These are phyloP conservation scores for Apodemus sylvaticus DNA, from an alignment of 2,113 vertebrate genomes.

Conservation along the genomic window DNA sequence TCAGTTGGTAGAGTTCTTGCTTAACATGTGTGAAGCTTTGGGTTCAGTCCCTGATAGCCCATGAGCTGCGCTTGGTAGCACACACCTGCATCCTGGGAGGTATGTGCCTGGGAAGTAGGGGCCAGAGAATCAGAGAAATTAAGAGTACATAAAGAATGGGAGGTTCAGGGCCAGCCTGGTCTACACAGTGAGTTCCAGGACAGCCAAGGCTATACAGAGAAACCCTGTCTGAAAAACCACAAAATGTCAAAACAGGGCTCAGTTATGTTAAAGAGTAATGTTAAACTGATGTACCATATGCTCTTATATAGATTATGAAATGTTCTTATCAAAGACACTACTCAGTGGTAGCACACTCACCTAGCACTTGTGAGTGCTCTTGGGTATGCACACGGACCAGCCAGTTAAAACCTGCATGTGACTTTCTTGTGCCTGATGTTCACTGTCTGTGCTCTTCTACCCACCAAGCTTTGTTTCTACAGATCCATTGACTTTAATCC, in stretches of 20 bases:
- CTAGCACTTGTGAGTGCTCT: background rate
- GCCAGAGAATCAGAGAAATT: background rate
- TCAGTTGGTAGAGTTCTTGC: background rate
- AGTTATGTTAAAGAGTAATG: background rate
- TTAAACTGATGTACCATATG: background rate
- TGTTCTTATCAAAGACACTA: background rate
- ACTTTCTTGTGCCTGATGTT: background rate
- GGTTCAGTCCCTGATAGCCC: background rate
- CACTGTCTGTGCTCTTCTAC: background rate
- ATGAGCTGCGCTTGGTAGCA: background rate
- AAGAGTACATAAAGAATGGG: no score
- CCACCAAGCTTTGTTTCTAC: conserved; percentile 28
- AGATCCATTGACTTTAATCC: background rate
- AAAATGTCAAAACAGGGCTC: background rate
- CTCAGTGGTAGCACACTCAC: background rate
- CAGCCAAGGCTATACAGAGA: no score
- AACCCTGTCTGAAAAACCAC: background rate
- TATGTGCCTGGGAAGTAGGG: background rate
- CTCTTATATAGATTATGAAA: background rate
- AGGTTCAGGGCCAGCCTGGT: background rate
- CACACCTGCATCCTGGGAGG: background rate
- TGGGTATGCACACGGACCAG: background rate
- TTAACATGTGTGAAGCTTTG: background rate
- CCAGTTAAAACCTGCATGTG: background rate
- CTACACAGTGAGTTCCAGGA: no score